These are phyloP conservation scores for Lasioglossum figueresi DNA, from an alignment of 2,888 invertebrate species.

Conservation along the genomic window DNA sequence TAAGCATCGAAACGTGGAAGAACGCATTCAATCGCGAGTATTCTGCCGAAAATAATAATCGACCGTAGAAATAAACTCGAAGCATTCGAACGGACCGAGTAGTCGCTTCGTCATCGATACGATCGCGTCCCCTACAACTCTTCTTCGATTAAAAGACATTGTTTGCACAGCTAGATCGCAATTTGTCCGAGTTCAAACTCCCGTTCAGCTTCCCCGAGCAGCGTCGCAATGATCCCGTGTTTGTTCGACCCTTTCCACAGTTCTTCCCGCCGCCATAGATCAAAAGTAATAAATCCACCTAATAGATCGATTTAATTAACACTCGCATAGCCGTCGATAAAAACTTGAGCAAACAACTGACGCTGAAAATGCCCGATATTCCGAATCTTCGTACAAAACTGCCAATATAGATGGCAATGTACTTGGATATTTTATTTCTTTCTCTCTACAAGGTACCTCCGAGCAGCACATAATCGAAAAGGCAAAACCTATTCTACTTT, in stretches of 20 bases:
- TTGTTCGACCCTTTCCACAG: slow-evolving; percentile 33
- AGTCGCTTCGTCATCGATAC: slow-evolving; percentile 18
- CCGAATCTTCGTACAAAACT: neutral
- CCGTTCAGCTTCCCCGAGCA: slow-evolving; percentile 37
- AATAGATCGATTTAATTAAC: slow-evolving; percentile 19
- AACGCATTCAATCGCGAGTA: neutral
- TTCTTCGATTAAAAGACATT: slow-evolving; percentile 80
- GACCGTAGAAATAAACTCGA: neutral
- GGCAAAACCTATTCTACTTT: neutral
- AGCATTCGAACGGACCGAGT: neutral
- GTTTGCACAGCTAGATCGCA: slow-evolving; percentile 74
- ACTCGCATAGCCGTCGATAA: no score
- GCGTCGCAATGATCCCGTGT: slow-evolving; percentile 53
- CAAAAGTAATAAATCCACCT: slow-evolving; percentile 18
- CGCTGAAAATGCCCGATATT: neutral
- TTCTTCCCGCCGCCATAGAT: slow-evolving; percentile 3
- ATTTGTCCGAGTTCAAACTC: slow-evolving; percentile 40
- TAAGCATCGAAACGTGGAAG: neutral
- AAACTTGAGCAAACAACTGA: neutral
- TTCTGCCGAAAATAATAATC: neutral
- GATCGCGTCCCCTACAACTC: slow-evolving; percentile 19
- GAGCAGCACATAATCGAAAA: neutral
- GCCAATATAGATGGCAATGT: neutral
- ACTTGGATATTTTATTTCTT: neutral
- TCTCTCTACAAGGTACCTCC: neutral